Base-by-base conservation (phyloP, 2,113 vertebrate genomes). In the Rallus limicola region DNA sequence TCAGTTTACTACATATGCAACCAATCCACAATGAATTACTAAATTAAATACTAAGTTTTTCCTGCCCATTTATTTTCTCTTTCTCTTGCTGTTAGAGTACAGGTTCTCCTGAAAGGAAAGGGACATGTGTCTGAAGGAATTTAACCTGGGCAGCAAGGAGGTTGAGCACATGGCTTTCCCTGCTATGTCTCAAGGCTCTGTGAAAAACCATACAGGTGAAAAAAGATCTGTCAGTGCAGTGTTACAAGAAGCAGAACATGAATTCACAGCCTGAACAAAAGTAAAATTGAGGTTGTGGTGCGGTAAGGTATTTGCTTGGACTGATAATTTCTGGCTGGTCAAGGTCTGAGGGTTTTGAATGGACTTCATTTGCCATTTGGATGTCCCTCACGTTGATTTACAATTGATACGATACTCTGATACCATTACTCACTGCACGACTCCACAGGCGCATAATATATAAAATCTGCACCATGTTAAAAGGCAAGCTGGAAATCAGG, bases 191-290 rank as follows among this genome's bases (percentile, higher is more conserved):
- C 93, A 94, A 90, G 72, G 52, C 52, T 92, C 38, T 48, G 17
- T 70, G 60, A 84, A 96, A 96, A 94, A 29, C 62, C 76, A 40
- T 82, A 68, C 88, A 97, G 95, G 90, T 96, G 95, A 95, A 95
- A 96, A 97, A 93, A 86, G 85, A 92, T 69, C 93, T 86, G 90
- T 90, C 76, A 75, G 20, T 79, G 56, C 42, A 81, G n/a, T n/a
- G 67, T 93, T 96, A 95, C 56, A 76, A 94, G 89, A 96, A 95
- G 83, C 90, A 97, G 90, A 96, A 93, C 64, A 84, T 75, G 81
- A 58, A 38, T 82, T 84, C 8, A 1, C 42, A 91, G 53, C 38
- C 65, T 36, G 68, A 93, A 88, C 70, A 96, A 83, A 90, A 89
- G 67, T 38, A 60, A 92, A 92, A 95, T 24, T 94, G 44, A 85